A percentile compares a stretch with the other conserved stretches of the same genome.
These are phyloP conservation scores for Catocala sponsa DNA, from an alignment of 2,888 invertebrate genomes.

Conservation along the genomic window DNA sequence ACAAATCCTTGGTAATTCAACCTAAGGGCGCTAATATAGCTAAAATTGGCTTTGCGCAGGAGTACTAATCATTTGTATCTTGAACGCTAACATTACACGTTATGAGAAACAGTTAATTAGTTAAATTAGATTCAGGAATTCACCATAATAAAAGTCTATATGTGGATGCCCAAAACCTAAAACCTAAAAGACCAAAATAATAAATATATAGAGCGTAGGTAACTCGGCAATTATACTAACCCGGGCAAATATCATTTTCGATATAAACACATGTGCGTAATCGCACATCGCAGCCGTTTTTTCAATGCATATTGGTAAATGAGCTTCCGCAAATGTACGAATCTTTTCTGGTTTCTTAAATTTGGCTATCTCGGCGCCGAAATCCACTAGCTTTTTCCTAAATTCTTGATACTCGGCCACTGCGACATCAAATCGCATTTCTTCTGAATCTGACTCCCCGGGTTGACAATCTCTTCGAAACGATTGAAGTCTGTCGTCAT, in stretches of 20 bases:
- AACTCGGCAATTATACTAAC: slow-evolving; percentile 53
- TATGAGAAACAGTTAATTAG: no score
- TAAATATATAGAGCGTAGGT: no score
- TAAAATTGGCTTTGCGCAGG: no score
- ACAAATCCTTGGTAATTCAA: no score
- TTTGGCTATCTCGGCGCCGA: slow-evolving; percentile 50
- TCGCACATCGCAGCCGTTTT: slow-evolving; percentile 60
- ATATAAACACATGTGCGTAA: slow-evolving; percentile 62
- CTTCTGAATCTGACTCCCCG: slow-evolving; percentile 39
- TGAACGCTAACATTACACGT: no score
- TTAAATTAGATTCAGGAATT: no score
- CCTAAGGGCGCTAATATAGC: no score
- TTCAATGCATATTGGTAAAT: slow-evolving; percentile 57
- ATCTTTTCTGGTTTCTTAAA: slow-evolving; percentile 59
- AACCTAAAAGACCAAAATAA: neutral
- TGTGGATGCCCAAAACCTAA: neutral
- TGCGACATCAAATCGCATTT: slow-evolving; percentile 58
- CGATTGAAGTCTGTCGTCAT: slow-evolving; percentile 54
- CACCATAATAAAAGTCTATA: no score
- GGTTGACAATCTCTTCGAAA: slow-evolving; percentile 64
- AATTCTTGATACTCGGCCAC: slow-evolving; percentile 45
- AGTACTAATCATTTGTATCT: no score
- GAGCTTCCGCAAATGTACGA: slow-evolving; percentile 56
- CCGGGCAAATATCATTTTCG: slow-evolving; percentile 56
- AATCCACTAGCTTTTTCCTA: slow-evolving; percentile 48